Base-by-base conservation (phyloP, 2,888 invertebrate species). In the Latrodectus elegans region DNA sequence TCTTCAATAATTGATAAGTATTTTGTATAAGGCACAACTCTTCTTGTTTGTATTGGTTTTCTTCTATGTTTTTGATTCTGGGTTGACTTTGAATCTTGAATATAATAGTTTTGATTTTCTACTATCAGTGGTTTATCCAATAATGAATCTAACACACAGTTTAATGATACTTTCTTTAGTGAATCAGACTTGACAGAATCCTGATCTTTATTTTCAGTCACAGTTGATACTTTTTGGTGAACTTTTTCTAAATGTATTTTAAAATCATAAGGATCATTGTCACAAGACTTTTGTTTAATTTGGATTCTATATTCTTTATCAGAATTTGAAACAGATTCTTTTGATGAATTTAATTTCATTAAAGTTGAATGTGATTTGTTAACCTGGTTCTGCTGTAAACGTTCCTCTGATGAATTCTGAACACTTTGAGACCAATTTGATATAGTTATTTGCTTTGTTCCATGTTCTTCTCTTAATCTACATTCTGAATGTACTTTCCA, bases 361-460 rank as follows among this genome's bases (percentile, higher is more conserved):
- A 15, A 12, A 60, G 60, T 60, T 15, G 12, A 12, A 60, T 15
- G 6, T 12, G 6, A 15, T 15, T 60, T n/a, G n/a, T 60, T 60
- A 38, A 26, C 38, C 17, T 6, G 60, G 14, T 64, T 75, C 64
- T 38, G 49, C 6, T 2, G 64, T 38, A 22, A 52, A 17, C 65
- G 71, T 22, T 75, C 80, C 22, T 26, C 70, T 14, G 88, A 53
- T 70, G 88, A 77, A 60, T 81, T 75, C 55, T 82, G 84, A 70
- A 81, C 73, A 73, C 81, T 80, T 22, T 88, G 88, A 10, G 88
- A 89, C 90, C 90, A 90, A 64, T 90, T 89, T 17, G 89, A 89
- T 60, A 90, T 90, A 4, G 89, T 90, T n/a, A 90, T 90, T 81
- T 90, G 90, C 72, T 90, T 90, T 52, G 90, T 90, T 14, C 90